These are phyloP conservation scores for Colletes gigas DNA, from an alignment of 1,140 invertebrate species.

Conservation along the genomic window DNA sequence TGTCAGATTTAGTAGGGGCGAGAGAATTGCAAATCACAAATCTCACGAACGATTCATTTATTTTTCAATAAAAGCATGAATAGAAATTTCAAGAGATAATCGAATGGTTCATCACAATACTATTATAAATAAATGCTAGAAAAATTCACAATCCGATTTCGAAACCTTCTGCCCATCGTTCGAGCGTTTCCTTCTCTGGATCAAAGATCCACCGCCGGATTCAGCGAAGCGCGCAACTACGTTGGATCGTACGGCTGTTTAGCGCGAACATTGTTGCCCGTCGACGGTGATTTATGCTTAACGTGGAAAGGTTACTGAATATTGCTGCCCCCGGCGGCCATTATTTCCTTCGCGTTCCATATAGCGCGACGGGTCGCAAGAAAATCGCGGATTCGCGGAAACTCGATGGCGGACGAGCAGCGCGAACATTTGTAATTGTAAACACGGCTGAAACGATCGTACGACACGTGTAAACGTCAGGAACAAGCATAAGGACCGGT, in stretches of 20 bases:
- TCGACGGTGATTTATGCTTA: not conserved
- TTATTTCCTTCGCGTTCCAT: slow-evolving; percentile 1
- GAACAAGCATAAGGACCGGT: too few species aligned
- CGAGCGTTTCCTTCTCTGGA: not conserved
- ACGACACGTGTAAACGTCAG: slow-evolving; percentile 23
- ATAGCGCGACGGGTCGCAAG: not conserved
- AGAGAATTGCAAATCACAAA: too few species aligned
- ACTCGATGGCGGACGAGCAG: not conserved
- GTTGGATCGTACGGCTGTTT: not conserved
- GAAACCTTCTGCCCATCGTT: not conserved
- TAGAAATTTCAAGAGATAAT: too few species aligned
- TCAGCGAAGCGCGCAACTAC: not conserved
- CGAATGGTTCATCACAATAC: too few species aligned
- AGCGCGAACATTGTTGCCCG: not conserved
- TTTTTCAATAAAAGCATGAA: too few species aligned
- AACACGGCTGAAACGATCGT: not conserved
- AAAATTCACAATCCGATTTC: not conserved
- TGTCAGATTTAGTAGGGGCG: too few species aligned
- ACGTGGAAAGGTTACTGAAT: not conserved
- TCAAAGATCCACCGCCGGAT: not conserved
- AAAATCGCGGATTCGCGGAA: not conserved
- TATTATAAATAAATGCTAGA: too few species aligned
- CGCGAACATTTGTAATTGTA: not conserved
- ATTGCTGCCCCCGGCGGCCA: not conserved
- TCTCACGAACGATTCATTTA: too few species aligned